Conservation (phyloP, 2,113 vertebrate genomes). For the Neodon shergylaensis region DNA sequence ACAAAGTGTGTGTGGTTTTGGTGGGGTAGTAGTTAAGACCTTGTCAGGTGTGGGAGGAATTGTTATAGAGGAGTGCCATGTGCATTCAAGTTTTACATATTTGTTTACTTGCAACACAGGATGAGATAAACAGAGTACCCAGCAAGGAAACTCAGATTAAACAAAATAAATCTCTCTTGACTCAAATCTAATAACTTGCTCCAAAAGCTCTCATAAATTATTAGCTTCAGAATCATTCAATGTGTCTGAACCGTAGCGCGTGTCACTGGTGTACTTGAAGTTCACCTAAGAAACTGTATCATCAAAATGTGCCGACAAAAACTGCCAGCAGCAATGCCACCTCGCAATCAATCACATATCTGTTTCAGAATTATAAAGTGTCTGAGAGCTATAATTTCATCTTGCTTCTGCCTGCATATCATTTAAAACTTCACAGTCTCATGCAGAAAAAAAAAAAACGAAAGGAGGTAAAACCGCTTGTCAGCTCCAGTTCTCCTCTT, state of each 20-base stretch:
- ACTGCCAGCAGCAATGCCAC: constrained; percentile 83
- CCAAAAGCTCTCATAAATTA: constrained; percentile 87
- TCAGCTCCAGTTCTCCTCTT: constrained; percentile 62
- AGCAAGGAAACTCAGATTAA: constrained; percentile 70
- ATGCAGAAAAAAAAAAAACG: constrained; percentile 62
- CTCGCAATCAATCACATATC: constrained; percentile 86
- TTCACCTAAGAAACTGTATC: constrained; percentile 85
- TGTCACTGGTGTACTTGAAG: constrained; percentile 84
- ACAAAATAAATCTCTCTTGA: constrained; percentile 81
- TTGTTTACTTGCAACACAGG: constrained; percentile 79
- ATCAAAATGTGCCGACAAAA: constrained; percentile 84
- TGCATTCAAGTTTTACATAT: constrained; percentile 68
- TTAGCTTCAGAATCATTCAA: constrained; percentile 85
- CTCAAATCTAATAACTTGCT: constrained; percentile 83
- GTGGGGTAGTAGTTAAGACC: not conserved
- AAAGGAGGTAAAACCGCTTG: constrained; percentile 70
- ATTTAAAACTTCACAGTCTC: constrained; percentile 83
- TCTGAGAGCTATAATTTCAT: constrained; percentile 86
- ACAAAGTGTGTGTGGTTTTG: not conserved
- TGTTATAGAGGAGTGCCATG: not conserved
- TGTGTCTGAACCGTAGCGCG: constrained; percentile 77
- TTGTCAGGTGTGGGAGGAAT: not conserved
- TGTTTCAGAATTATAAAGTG: constrained; percentile 85
- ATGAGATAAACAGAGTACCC: constrained; percentile 77
- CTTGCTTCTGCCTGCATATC: constrained; percentile 81